Conservation (phyloP, 1,140 invertebrate genomes). For the Aphaenogaster floridana region DNA sequence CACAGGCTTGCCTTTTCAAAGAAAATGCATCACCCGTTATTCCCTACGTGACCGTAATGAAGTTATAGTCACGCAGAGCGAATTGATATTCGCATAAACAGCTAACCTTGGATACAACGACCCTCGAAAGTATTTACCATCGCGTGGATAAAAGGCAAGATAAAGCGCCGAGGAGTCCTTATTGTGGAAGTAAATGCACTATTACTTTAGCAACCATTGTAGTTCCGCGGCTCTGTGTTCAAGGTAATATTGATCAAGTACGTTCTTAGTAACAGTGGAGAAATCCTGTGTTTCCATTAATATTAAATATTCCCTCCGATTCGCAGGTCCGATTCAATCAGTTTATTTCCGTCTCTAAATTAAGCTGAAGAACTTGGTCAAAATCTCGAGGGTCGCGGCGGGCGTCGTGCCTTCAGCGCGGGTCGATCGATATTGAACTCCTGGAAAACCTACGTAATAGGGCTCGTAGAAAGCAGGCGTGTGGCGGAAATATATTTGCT, state of each 20-base stretch:
- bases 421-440: conserved; percentile 11
- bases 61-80: background rate
- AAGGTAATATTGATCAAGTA: conserved; percentile 21
- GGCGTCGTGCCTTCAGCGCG: background rate
- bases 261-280: background rate
- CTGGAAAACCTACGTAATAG: background rate
- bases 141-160: background rate
- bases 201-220: background rate
- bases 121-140: background rate
- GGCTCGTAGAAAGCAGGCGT: background rate
- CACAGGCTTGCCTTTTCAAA: background rate
- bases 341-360: conserved; percentile 16
- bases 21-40: conserved; percentile 14
- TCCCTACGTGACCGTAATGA: background rate
- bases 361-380: background rate
- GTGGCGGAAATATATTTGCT: background rate
- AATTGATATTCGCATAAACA: background rate
- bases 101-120: background rate
- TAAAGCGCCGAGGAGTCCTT: background rate
- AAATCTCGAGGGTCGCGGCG: background rate
- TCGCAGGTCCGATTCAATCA: background rate
- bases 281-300: background rate
- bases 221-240: background rate
- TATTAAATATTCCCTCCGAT: background rate
- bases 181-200: background rate